Conservation (phyloP, 2,797 vertebrate species). For the Babyrousa celebensis region DNA sequence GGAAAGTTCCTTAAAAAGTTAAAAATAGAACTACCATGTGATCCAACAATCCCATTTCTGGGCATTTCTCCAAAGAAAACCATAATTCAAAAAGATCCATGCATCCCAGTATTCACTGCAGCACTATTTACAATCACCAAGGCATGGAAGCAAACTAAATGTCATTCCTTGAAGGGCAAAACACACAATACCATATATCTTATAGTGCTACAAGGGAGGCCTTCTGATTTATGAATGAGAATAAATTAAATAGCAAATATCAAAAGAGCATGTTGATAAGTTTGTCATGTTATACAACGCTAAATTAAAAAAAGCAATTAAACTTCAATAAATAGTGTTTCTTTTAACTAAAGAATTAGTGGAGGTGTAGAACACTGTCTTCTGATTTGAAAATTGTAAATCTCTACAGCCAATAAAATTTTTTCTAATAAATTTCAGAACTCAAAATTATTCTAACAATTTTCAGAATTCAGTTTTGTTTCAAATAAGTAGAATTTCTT, state of each 20-base stretch:
- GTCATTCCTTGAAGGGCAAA: background rate
- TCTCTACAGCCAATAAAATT: background rate
- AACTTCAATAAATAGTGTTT: background rate
- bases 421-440: background rate
- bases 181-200: background rate
- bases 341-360: background rate
- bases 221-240: background rate
- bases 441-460: background rate
- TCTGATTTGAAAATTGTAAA: background rate
- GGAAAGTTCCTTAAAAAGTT: no score
- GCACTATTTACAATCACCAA: no score
- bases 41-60: no score
- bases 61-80: no score
- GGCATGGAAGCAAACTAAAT: no score
- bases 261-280: background rate
- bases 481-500: background rate
- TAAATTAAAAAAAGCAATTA: background rate
- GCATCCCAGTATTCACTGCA: no score
- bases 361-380: background rate
- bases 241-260: background rate
- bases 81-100: no score
- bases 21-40: no score
- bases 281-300: background rate
- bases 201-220: background rate
- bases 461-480: background rate